Evolutionary conservation across 2,797 vertebrate species (phyloP).

Genomic region (Phoeniculus purpureus): DNA sequence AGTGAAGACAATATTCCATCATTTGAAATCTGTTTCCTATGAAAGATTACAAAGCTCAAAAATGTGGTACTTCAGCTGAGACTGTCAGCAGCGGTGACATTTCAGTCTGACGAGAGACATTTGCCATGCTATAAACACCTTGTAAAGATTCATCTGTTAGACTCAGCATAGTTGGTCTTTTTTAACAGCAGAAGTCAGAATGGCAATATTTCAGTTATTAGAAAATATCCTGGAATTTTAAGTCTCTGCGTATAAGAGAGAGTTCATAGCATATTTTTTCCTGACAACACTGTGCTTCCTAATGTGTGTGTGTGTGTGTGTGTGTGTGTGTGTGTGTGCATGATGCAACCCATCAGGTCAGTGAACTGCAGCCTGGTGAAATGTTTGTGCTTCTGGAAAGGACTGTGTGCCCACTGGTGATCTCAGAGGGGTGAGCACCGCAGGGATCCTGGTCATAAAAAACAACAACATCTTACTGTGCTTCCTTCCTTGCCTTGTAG

Average conservation of each 20-base stretch:
- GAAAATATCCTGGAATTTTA: background rate
- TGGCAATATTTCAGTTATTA: background rate
- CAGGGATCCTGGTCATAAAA: background rate
- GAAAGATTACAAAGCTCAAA: background rate
- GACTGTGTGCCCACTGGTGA: background rate
- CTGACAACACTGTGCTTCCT: background rate
- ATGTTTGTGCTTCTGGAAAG: background rate
- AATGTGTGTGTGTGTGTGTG: background rate
- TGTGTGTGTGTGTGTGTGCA: too few species aligned
- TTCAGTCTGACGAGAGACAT: background rate
- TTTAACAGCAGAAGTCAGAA: background rate
- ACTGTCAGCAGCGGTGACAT: background rate
- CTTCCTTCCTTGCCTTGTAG: slow-evolving; percentile 41
- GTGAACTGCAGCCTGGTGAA: background rate
- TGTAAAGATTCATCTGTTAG: background rate
- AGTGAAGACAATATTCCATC: background rate
- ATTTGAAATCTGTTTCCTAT: background rate
- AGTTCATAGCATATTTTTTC: background rate
- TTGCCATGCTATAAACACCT: background rate
- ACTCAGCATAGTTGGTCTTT: background rate
- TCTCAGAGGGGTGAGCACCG: background rate
- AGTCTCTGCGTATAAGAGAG: background rate
- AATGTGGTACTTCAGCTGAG: background rate
- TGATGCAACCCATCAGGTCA: background rate
- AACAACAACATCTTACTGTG: slow-evolving; percentile 5